Evolutionary conservation across 1,140 invertebrate genomes (phyloP).

Genomic region (Tetragnatha versicolor): DNA sequence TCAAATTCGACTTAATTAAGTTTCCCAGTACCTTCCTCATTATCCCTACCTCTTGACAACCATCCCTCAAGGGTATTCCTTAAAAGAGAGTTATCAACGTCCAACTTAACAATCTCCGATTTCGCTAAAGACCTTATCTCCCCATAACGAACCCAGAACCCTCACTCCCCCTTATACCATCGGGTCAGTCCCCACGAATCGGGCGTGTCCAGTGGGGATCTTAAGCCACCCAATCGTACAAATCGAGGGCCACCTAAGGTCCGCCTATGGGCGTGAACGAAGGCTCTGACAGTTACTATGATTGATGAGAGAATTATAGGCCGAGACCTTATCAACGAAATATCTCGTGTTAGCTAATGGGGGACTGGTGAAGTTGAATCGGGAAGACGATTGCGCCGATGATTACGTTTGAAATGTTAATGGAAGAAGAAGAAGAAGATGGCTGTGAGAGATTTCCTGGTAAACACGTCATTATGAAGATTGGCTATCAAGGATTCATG

Average conservation of each 20-base stretch:
- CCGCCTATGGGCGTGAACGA: background rate
- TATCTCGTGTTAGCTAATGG: constrained; percentile 49
- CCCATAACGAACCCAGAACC: background rate
- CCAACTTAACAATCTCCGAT: background rate
- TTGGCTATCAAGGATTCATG: too few species aligned
- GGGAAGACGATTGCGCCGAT: too few species aligned
- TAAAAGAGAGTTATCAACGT: background rate
- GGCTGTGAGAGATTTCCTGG: too few species aligned
- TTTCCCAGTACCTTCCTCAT: background rate
- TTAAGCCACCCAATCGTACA: constrained; percentile 22
- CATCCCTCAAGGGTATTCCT: background rate
- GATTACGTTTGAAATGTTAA: too few species aligned
- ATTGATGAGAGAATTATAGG: constrained; percentile 50
- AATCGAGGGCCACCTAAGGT: constrained; percentile 1
- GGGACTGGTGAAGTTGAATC: too few species aligned
- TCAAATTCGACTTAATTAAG: background rate
- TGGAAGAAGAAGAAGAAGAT: too few species aligned
- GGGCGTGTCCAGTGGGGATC: background rate
- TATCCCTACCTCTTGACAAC: background rate
- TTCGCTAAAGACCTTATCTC: too few species aligned
- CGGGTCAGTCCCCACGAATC: background rate
- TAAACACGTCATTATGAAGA: too few species aligned
- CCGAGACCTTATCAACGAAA: constrained; percentile 36
- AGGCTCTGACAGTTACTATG: constrained; percentile 33
- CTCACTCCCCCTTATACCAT: background rate